These are phyloP conservation scores for Hemithea aestivaria DNA, from an alignment of 2,888 invertebrate genomes.

Conservation along the genomic window DNA sequence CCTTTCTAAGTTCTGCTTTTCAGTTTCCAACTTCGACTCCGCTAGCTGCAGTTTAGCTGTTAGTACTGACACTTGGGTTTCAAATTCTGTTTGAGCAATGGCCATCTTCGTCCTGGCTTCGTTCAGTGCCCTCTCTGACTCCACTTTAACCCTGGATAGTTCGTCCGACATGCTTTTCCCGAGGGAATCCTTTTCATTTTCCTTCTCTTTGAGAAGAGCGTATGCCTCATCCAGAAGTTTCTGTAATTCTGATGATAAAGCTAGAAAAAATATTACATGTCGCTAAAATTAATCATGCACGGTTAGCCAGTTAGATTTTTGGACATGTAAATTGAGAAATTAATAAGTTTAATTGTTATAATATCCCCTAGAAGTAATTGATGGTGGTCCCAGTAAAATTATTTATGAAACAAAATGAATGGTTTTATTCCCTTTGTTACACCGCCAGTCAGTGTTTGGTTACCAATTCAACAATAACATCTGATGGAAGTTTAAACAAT, in stretches of 20 bases:
- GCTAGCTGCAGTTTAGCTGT: conserved; percentile 75
- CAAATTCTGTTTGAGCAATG: conserved; percentile 81
- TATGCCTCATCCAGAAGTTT: conserved; percentile 75
- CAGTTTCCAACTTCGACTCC: conserved; percentile 68
- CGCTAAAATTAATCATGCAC: background rate
- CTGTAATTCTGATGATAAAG: conserved; percentile 71
- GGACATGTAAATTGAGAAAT: too few species aligned
- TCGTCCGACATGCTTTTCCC: conserved; percentile 75
- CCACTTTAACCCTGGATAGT: conserved; percentile 57
- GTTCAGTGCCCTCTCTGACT: conserved; percentile 74
- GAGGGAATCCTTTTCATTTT: conserved; percentile 70
- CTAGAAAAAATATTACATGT: conserved; percentile 40
- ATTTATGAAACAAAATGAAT: too few species aligned
- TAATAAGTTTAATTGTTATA: too few species aligned
- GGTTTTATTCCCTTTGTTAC: too few species aligned
- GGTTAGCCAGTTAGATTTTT: too few species aligned
- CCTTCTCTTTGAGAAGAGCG: conserved; percentile 72
- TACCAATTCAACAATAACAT: too few species aligned
- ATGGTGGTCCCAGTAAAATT: too few species aligned
- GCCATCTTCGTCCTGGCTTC: conserved; percentile 82
- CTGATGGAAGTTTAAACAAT: too few species aligned
- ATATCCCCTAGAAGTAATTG: too few species aligned
- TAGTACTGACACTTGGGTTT: conserved; percentile 77
- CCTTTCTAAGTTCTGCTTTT: conserved; percentile 69
- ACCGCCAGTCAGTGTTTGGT: too few species aligned